These are phyloP conservation scores for Brachypodius melanocephalos DNA, from an alignment of 2,113 vertebrate genomes.

Conservation along the genomic window DNA sequence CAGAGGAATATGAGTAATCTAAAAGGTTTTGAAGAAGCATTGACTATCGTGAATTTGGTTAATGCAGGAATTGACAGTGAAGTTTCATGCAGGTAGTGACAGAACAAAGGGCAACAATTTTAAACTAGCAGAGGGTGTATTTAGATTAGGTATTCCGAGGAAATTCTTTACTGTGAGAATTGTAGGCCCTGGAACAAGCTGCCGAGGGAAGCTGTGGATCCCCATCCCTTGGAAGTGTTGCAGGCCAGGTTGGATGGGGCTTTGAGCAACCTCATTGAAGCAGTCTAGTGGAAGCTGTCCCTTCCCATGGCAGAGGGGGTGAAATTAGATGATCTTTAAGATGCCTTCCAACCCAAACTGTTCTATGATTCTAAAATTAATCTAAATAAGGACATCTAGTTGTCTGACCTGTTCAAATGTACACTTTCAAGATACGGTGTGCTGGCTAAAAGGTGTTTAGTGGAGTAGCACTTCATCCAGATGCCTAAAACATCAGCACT, in stretches of 20 bases:
- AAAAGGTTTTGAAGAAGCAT: neutral
- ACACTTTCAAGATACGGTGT: fast-evolving
- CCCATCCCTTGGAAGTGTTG: neutral
- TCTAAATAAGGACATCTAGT: neutral
- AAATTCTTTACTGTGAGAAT: neutral
- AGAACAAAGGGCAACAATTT: neutral
- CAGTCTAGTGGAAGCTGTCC: neutral
- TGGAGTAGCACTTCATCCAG: neutral
- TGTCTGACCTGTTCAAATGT: neutral
- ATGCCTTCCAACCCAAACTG: neutral
- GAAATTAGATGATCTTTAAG: neutral
- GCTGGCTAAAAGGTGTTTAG: neutral
- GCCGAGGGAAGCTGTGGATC: neutral
- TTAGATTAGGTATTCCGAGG: neutral
- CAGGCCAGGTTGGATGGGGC: neutral
- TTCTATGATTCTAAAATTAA: neutral
- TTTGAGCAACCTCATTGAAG: neutral
- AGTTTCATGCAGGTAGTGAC: neutral
- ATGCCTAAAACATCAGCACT: neutral
- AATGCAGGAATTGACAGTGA: neutral
- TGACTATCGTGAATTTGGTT: neutral
- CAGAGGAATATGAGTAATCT: neutral
- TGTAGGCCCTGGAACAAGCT: neutral
- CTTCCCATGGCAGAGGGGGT: neutral
- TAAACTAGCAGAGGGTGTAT: neutral